Evolutionary conservation across 2,797 vertebrate genomes (phyloP).

Genomic region (Acomys russatus): DNA sequence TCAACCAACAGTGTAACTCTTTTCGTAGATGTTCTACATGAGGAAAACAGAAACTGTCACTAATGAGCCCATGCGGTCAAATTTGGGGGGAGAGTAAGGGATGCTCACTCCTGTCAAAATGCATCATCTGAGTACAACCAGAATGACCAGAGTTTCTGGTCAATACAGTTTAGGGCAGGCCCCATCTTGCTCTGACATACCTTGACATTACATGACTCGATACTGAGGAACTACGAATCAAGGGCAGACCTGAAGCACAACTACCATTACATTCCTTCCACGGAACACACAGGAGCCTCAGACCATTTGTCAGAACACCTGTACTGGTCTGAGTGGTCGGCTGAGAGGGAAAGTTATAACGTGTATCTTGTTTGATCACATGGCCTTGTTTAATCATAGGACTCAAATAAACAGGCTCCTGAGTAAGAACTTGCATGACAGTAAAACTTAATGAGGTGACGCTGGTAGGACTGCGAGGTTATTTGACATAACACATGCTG

Average conservation of each 20-base stretch:
- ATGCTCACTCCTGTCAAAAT: neutral
- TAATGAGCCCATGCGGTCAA: neutral
- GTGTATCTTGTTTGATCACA: neutral
- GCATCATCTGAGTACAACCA: neutral
- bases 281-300: neutral
- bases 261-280: neutral
- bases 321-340: neutral
- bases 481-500: neutral
- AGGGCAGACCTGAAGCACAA: neutral
- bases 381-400: neutral
- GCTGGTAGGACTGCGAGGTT: neutral
- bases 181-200: neutral
- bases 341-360: neutral
- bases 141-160: neutral
- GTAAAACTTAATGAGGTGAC: neutral
- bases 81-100: neutral
- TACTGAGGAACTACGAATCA: neutral
- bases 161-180: neutral
- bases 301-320: neutral
- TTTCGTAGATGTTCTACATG: neutral
- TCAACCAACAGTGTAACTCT: neutral
- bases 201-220: neutral
- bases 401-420: neutral
- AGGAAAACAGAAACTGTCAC: neutral
- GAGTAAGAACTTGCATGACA: neutral